These are phyloP conservation scores for Sicus ferrugineus DNA, from an alignment of 2,888 invertebrate genomes.

Conservation along the genomic window DNA sequence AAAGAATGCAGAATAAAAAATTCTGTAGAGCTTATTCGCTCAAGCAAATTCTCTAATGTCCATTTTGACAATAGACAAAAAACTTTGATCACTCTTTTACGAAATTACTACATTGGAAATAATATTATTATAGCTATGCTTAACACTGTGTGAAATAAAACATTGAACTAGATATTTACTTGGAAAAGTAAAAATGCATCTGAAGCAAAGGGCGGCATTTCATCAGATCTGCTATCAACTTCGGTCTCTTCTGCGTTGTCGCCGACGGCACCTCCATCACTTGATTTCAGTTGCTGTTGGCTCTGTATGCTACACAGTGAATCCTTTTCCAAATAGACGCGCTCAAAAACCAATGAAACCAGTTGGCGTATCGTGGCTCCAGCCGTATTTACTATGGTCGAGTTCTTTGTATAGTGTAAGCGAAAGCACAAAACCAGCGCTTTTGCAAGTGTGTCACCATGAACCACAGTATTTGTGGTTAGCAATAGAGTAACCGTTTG, in stretches of 20 bases:
- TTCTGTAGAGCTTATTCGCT: no score
- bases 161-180: conserved; percentile 64
- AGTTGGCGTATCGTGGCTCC: conserved; percentile 97
- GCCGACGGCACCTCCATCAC: conserved; percentile 35
- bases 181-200: conserved; percentile 96
- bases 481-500: conserved; percentile 94
- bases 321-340: conserved; percentile 68
- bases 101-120: no score
- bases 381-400: conserved; percentile 95
- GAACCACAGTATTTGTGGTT: conserved; percentile 94
- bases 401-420: conserved; percentile 94
- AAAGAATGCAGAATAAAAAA: no score
- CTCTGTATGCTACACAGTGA: conserved; percentile 48
- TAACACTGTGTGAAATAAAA: neutral
- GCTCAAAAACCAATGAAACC: conserved; percentile 89
- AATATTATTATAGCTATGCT: conserved; percentile 15
- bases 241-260: conserved; percentile 36
- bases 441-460: conserved; percentile 92
- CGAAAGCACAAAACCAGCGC: conserved; percentile 93
- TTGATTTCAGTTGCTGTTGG: conserved; percentile 24
- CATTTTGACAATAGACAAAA: no score
- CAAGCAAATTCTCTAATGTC: no score
- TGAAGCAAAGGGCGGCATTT: conserved; percentile 85
- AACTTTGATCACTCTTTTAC: no score
- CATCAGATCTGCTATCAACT: conserved; percentile 59